Percentiles rank a stretch among this genome's conserved stretches.
Evolutionary conservation across 2,888 invertebrate genomes (phyloP).

Genomic region (Orthosia gothica): DNA sequence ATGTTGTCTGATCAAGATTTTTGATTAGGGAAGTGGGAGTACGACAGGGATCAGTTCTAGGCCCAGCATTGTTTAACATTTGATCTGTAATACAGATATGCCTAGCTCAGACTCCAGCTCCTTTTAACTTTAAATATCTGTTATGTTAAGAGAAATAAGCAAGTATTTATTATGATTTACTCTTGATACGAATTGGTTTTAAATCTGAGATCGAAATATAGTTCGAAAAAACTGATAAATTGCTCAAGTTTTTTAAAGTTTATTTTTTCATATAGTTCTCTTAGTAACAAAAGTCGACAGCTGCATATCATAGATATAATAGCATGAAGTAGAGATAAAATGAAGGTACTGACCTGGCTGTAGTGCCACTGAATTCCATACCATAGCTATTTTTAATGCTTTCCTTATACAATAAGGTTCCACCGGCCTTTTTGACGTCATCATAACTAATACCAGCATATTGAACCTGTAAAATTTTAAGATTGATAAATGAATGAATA

Average conservation of each 20-base stretch:
- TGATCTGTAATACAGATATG: no score
- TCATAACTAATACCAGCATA: conserved; percentile 74
- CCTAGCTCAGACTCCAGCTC: no score
- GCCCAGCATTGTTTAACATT: background rate
- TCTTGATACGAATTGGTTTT: background rate
- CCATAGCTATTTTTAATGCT: conserved; percentile 65
- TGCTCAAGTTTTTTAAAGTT: no score
- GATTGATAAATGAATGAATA: no score
- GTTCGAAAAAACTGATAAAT: no score
- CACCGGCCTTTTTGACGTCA: conserved; percentile 71
- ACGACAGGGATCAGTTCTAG: background rate
- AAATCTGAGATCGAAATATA: background rate
- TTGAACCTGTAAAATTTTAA: conserved; percentile 69
- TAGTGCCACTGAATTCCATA: conserved; percentile 81
- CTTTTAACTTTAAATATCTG: no score
- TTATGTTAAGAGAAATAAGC: no score
- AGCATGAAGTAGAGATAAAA: no score
- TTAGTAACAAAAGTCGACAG: no score
- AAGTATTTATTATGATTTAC: background rate
- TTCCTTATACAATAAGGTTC: conserved; percentile 49
- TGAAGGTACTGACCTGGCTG: conserved; percentile 68
- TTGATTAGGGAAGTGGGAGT: background rate
- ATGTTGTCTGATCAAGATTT: background rate
- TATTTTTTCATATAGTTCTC: no score
- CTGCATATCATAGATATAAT: no score